phyloP scores from a whole-genome alignment of 2,797 vertebrate species.

The Cynopterus sphinx region DNA sequence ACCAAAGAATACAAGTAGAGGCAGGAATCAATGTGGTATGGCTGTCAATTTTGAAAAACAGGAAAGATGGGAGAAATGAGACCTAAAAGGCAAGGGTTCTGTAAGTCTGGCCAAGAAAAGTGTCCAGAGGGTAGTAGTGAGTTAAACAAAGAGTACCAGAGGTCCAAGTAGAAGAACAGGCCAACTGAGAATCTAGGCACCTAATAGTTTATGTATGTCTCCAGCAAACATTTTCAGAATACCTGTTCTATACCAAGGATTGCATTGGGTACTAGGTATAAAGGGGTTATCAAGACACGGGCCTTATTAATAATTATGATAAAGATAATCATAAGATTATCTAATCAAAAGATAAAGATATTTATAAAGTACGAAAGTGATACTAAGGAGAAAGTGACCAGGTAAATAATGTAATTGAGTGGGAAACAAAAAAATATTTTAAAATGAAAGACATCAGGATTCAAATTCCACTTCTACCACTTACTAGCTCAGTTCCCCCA shows the following conservation, averaged over 20 bases:
- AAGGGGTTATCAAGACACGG: neutral
- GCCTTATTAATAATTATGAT: neutral
- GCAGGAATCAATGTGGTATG: neutral
- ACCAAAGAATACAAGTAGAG: neutral
- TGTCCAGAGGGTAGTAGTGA: neutral
- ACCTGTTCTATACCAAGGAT: neutral
- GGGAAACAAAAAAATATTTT: constrained; percentile 26
- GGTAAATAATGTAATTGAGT: neutral
- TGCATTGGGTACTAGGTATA: neutral
- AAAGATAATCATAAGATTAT: neutral
- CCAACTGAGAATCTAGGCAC: neutral
- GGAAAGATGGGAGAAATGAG: neutral
- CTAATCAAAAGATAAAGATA: neutral
- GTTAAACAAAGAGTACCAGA: neutral
- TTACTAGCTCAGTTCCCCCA: neutral
- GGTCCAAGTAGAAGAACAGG: neutral
- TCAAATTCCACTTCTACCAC: constrained; percentile 10
- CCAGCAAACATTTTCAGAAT: neutral
- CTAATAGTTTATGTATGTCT: neutral
- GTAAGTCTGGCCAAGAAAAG: neutral
- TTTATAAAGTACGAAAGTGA: neutral
- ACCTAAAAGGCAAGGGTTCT: neutral
- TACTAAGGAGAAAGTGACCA: neutral
- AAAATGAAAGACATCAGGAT: neutral
- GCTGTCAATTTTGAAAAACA: neutral